Percentiles rank a stretch among this genome's conserved stretches.
Conservation (phyloP, 2,888 invertebrate species). For the Lomographa bimaculata region DNA sequence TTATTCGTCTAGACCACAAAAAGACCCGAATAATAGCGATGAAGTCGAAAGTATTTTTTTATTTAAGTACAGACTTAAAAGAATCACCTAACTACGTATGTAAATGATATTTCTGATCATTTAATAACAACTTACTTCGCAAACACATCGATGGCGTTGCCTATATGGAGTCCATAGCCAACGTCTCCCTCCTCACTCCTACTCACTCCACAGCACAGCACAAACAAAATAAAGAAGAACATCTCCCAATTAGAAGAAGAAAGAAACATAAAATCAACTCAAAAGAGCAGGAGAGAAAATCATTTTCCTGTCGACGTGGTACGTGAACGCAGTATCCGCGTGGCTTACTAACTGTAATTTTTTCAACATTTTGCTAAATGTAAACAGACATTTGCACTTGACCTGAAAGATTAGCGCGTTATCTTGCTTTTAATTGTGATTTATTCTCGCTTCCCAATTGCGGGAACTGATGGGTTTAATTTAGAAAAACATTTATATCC, state of each 20-base stretch:
- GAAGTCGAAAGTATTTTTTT: too few relatives aligned
- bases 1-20: too few relatives aligned
- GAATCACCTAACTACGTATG: too few relatives aligned
- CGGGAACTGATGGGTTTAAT: conserved; percentile 1
- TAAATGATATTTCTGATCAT: too few relatives aligned
- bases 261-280: not conserved
- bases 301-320: conserved; percentile 35
- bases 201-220: conserved; percentile 50
- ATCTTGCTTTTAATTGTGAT: conserved; percentile 28
- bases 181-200: conserved; percentile 60
- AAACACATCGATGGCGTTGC: conserved; percentile 73
- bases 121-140: conserved; percentile 74
- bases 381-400: conserved; percentile 72
- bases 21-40: too few relatives aligned
- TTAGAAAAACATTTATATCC: too few relatives aligned
- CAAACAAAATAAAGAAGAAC: conserved; percentile 43
- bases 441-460: conserved; percentile 21
- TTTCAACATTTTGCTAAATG: conserved; percentile 74
- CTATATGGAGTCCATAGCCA: conserved; percentile 67
- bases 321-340: conserved; percentile 35
- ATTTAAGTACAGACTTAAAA: too few relatives aligned
- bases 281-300: conserved; percentile 27
- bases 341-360: conserved; percentile 64
- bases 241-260: conserved; percentile 32
- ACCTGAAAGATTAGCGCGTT: conserved; percentile 66